Percentiles rank a stretch among this genome's conserved stretches.
phyloP scores from a whole-genome alignment of 2,888 invertebrate genomes.

The Epistrophe grossulariae region DNA sequence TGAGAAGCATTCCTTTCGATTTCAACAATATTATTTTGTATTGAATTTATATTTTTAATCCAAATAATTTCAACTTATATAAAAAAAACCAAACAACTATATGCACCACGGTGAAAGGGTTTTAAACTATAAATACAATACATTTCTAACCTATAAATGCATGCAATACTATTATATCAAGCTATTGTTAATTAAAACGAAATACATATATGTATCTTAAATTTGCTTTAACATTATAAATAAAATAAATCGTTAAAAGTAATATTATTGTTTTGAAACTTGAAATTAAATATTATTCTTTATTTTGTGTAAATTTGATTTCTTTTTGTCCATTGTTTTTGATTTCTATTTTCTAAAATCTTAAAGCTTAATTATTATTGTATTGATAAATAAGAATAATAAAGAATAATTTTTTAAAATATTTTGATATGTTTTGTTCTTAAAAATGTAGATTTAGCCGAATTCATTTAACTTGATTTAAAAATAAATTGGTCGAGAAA shows the following conservation, averaged over 20 bases:
- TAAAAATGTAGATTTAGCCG: too few relatives aligned
- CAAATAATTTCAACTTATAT: not conserved
- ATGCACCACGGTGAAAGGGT: conserved; percentile 46
- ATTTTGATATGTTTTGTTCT: too few relatives aligned
- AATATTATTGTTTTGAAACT: not conserved
- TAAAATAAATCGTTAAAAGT: conserved; percentile 31
- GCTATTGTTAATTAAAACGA: not conserved
- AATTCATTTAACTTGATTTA: too few relatives aligned
- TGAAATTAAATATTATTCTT: not conserved
- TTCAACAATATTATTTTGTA: conserved; percentile 4
- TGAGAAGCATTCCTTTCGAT: conserved; percentile 82
- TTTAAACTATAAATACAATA: not conserved
- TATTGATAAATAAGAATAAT: conserved; percentile 16
- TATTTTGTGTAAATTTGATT: not conserved
- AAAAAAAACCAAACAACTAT: conserved; percentile 3
- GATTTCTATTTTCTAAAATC: not conserved
- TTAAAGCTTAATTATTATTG: not conserved
- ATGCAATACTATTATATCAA: conserved; percentile 32
- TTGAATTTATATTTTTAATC: conserved; percentile 1
- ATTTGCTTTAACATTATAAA: conserved; percentile 10
- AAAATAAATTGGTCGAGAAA: too few relatives aligned
- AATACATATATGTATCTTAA: not conserved
- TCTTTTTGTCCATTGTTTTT: conserved; percentile 14
- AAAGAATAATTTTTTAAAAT: conserved; percentile 18
- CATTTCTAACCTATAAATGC: conserved; percentile 26